Conservation (phyloP, 2,888 invertebrate species). For the Drosophila kanekoi region DNA sequence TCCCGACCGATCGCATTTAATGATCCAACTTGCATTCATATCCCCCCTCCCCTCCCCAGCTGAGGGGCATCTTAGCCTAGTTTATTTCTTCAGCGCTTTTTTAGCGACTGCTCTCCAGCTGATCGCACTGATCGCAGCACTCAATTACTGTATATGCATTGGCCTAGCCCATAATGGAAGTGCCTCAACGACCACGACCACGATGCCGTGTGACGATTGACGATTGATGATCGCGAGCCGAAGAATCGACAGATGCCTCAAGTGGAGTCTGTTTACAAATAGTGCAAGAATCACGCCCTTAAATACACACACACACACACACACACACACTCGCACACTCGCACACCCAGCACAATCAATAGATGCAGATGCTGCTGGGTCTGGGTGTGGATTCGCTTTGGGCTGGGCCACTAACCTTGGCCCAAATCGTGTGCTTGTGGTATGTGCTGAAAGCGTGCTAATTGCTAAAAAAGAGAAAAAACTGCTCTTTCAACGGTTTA, state of each 20-base stretch:
- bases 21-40: slow-evolving; percentile 5
- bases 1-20: slow-evolving; percentile 2
- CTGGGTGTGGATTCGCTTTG: slow-evolving; percentile 24
- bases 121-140: slow-evolving; percentile 25
- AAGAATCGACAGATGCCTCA: slow-evolving; percentile 35
- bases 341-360: slow-evolving; percentile 13
- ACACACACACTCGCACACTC: slow-evolving; percentile 6
- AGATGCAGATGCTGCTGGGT: slow-evolving; percentile 23
- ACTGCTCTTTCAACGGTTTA: slow-evolving; percentile 58
- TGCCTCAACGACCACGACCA: slow-evolving; percentile 19
- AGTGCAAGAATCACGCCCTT: slow-evolving; percentile 30
- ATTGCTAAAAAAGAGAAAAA: slow-evolving; percentile 54
- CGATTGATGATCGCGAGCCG: slow-evolving; percentile 17
- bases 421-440: slow-evolving; percentile 60
- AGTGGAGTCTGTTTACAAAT: slow-evolving; percentile 41
- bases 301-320: slow-evolving; percentile 10
- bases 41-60: neutral
- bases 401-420: slow-evolving; percentile 67
- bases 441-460: slow-evolving; percentile 68
- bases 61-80: slow-evolving; percentile 12
- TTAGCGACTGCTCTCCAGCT: slow-evolving; percentile 1
- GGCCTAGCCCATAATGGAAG: slow-evolving; percentile 48
- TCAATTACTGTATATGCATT: slow-evolving; percentile 29
- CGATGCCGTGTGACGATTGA: slow-evolving; percentile 25
- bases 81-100: neutral